Evolutionary conservation across 2,797 vertebrate species (phyloP).

Genomic region (Tolypeutes matacus): DNA sequence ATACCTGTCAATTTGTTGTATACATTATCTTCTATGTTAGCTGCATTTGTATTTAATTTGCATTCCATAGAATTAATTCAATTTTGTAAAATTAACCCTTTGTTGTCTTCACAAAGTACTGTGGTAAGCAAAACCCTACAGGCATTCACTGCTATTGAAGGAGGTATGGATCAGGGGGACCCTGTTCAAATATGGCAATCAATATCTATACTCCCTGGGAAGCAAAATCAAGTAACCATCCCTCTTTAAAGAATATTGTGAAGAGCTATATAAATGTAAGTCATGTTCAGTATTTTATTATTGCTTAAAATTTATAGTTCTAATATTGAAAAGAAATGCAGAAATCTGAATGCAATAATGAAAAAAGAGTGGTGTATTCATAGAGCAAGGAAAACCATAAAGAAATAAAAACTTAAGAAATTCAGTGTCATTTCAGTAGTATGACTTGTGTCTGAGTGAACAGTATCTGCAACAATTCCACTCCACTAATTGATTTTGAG

Average conservation of each 20-base stretch:
- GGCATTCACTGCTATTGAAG: background rate
- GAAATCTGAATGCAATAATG: background rate
- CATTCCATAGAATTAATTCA: background rate
- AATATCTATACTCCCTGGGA: background rate
- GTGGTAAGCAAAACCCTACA: background rate
- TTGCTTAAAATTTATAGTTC: background rate
- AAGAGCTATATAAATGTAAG: background rate
- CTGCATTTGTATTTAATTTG: background rate
- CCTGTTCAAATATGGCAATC: background rate
- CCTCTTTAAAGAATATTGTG: background rate
- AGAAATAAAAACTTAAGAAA: background rate
- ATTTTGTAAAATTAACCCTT: background rate
- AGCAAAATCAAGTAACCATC: background rate
- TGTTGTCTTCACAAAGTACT: background rate
- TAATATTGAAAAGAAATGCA: background rate
- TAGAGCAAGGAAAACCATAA: background rate
- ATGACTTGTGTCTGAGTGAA: background rate
- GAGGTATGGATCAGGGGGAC: background rate
- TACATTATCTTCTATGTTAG: background rate
- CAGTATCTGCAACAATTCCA: background rate
- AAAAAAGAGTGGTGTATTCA: background rate
- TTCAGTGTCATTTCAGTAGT: background rate
- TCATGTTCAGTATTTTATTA: background rate
- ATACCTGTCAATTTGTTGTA: background rate
- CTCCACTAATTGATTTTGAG: conserved; percentile 5